Base-by-base conservation (phyloP, 1,140 invertebrate genomes). In the Ladona fulva region DNA sequence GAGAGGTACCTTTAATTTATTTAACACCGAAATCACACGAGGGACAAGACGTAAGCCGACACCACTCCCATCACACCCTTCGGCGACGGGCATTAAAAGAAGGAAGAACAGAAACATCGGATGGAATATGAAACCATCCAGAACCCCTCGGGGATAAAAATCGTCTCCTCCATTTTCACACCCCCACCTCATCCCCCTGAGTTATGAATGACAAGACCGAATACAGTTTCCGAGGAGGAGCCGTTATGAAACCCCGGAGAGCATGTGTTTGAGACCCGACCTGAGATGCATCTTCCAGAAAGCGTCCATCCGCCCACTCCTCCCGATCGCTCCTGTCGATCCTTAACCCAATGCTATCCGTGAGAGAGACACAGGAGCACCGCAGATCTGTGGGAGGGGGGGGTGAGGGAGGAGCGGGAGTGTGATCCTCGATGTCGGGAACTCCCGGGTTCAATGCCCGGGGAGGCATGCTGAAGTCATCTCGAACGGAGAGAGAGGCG, bases 231-330 rank as follows among this genome's bases (percentile, higher is more conserved):
- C 52, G 52, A 10, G 44, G 44, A 52, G 44, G 44, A 66, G 16
- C 52, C 52, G 52, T 66, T 66, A 66, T 66, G 52, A 66, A 66
- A 66, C 52, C 52, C 52, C n/a, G 12, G 52, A 66, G 52, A 66
- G 44, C 44, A 52, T 52, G 44, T 52, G 44, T 52, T 52, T 52
- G 44, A 52, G 19, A 11, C 44, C 44, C 19, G 44, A 52, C 44
- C 44, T 52, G 44, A 52, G 52, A 66, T 66, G 52, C 52, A 66
- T 66, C 52, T 66, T 22, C 52, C 52, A 19, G 16, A 16, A 16
- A 66, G n/a, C 52, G 44, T 19, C 44, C 44, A 66, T 66, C 52
- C 52, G 52, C 52, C 52, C 5, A 66, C n/a, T 22, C 44, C 44
- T 52, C 19, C 44, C 44, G 10, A 52, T n/a, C n/a, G n/a, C 19